phyloP scores from a whole-genome alignment of 2,113 vertebrate genomes.

The Cygnus atratus region DNA sequence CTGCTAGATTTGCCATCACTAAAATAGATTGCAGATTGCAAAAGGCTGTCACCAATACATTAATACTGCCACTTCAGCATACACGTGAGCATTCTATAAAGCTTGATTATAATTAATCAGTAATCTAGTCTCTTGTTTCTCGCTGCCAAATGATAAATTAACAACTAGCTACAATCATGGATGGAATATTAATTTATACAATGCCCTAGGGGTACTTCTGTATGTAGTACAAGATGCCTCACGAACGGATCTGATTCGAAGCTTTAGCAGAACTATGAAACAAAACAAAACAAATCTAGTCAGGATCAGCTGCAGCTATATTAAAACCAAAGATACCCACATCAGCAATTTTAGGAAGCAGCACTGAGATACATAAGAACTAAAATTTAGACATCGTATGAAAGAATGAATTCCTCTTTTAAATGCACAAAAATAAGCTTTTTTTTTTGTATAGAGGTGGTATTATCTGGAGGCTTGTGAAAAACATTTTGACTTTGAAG shows the following conservation, averaged over 20 bases:
- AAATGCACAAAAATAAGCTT: background rate
- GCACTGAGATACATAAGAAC: background rate
- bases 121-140: constrained; percentile 45
- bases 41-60: background rate
- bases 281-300: background rate
- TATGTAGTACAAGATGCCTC: background rate
- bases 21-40: background rate
- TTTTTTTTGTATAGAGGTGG: background rate
- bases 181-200: constrained; percentile 61
- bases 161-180: constrained; percentile 18
- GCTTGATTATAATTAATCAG: constrained; percentile 57
- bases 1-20: background rate
- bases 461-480: background rate
- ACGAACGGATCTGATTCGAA: background rate
- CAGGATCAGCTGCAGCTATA: background rate
- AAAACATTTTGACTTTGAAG: background rate
- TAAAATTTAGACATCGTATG: background rate
- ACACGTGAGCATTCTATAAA: constrained; percentile 17
- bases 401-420: background rate
- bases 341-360: background rate
- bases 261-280: background rate
- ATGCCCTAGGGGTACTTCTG: background rate
- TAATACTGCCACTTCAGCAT: background rate
- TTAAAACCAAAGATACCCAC: background rate
- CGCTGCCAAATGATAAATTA: constrained; percentile 50